Conservation (phyloP, 1,140 invertebrate species). For the Cephus cinctus region DNA sequence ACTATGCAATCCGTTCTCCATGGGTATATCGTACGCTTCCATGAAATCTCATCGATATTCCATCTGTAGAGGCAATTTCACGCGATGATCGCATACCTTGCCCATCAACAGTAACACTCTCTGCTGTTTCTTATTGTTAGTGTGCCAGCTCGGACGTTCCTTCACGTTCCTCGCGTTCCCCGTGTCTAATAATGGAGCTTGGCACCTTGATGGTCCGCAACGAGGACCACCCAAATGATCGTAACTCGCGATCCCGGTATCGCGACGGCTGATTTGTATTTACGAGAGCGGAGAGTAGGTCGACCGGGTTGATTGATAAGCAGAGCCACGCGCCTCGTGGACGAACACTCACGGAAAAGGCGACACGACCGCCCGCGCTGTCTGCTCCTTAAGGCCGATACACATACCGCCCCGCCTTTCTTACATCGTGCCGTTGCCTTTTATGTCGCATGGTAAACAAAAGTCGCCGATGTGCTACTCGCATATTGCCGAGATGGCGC, state of each 20-base stretch:
- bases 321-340: conserved; percentile 33
- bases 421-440: no score
- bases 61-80: background rate
- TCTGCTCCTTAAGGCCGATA: no score
- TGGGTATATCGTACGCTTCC: conserved; percentile 16
- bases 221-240: conserved; percentile 5
- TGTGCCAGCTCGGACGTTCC: conserved; percentile 8
- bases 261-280: conserved; percentile 27
- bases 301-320: conserved; percentile 39
- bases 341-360: conserved; percentile 27
- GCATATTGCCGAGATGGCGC: no score
- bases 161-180: conserved; percentile 3
- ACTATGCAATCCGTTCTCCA: conserved; percentile 4
- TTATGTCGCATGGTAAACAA: no score
- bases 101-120: no score
- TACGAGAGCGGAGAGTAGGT: conserved; percentile 21
- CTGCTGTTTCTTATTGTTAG: no score
- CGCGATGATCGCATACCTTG: no score
- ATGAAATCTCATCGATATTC: conserved; percentile 11
- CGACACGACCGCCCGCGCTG: conserved; percentile 25
- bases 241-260: conserved; percentile 2
- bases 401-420: no score
- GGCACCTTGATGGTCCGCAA: conserved; percentile 1
- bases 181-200: conserved; percentile 11
- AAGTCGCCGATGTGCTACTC: no score